Evolutionary conservation across 2,113 vertebrate species (phyloP), one percentile per base, ranked within the genome.

Genomic region (Phalacrocorax carbo): DNA sequence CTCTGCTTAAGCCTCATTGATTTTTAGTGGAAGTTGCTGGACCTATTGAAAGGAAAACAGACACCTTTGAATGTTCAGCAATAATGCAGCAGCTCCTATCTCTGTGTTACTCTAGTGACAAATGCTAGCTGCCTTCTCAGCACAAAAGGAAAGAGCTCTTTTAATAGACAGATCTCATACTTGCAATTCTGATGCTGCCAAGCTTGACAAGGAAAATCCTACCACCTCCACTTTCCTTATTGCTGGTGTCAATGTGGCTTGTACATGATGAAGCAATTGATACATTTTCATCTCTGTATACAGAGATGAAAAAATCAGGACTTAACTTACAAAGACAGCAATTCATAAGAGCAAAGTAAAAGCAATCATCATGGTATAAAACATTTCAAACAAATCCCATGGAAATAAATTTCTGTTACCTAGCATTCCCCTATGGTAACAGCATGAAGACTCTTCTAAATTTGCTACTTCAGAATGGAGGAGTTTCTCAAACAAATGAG

Each of bases 151-250:
- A 78, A 86, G 80, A 69, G 3, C 10, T 82, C 66, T 86, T 95
- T 95, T 69, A 77, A 93, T 82, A 96, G 70, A 69, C 20, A 76
- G 76, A 90, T 49, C 34, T 89, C 82, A 79, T 90, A 52, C 83
- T 76, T 90, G 44, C n/a, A 95, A 64, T 93, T 83, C 78, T 87
- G 83, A 66, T 84, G 64, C 70, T 94, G 80, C 68, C 77, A 87
- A 61, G 36, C 66, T 83, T 95, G 77, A 90, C 84, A 90, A 91
- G 61, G 36, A 91, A 93, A 94, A 91, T 93, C 80, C 36, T 89
- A 8, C 61, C 76, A 73, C 66, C 81, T 92, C 46, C 29, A 40
- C 66, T 94, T 94, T 72, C 51, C 38, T 66, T 94, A 44, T 52
- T 92, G n/a, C 34, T 57, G 8, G 34, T 88, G 77, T 95, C 62